Conservation (phyloP, 2,888 invertebrate species). For the Amorpha juglandis region DNA sequence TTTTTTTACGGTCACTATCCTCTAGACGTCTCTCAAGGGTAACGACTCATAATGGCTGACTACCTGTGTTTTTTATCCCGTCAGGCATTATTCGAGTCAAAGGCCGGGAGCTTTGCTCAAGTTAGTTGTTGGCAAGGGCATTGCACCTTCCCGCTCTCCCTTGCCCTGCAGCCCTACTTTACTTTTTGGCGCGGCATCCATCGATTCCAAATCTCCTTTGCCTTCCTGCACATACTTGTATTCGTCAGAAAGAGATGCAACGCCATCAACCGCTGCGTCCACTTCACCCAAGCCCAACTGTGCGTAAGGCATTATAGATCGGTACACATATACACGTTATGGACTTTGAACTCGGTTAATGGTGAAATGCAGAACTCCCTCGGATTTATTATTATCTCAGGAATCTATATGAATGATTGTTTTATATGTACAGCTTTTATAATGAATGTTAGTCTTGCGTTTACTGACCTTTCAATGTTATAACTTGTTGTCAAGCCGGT, state of each 20-base stretch:
- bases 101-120: constrained; percentile 70
- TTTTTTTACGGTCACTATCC: constrained; percentile 57
- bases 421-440: constrained; percentile 44
- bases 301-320: constrained; percentile 68
- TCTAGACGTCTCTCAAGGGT: constrained; percentile 78
- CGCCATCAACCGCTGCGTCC: constrained; percentile 62
- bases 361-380: constrained; percentile 70
- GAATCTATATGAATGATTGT: constrained; percentile 61
- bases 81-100: constrained; percentile 70
- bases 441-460: constrained; percentile 47
- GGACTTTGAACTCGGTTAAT: constrained; percentile 81
- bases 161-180: constrained; percentile 83
- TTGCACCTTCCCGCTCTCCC: constrained; percentile 81
- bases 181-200: constrained; percentile 68
- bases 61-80: constrained; percentile 81
- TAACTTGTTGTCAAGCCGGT: constrained; percentile 25
- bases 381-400: constrained; percentile 59
- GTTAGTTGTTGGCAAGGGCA: constrained; percentile 78
- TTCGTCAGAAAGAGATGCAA: constrained; percentile 77
- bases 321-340: constrained; percentile 71
- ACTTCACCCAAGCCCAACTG: constrained; percentile 71
- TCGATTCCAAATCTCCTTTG: constrained; percentile 65
- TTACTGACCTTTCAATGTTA: constrained; percentile 31
- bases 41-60: constrained; percentile 74
- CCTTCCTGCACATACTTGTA: constrained; percentile 57